Conservation (phyloP, 2,888 invertebrate species). For the Lithophane semibrunnea region DNA sequence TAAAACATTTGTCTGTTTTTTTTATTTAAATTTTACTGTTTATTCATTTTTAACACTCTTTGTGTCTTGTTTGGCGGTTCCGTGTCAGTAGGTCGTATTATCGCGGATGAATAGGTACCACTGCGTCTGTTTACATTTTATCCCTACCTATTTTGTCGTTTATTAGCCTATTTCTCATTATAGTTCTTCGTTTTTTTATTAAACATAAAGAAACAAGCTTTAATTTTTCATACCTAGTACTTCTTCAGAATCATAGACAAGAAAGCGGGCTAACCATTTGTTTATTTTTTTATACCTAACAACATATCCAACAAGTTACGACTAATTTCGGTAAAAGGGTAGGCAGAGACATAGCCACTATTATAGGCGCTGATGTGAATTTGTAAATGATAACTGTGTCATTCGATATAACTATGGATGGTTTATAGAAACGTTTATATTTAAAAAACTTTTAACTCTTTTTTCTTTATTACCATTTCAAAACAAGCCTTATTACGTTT, state of each 20-base stretch:
- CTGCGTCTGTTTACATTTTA: slow-evolving; percentile 46
- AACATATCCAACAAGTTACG: too few species aligned
- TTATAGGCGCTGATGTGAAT: not conserved
- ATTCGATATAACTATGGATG: too few species aligned
- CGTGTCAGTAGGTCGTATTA: slow-evolving; percentile 46
- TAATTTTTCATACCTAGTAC: not conserved
- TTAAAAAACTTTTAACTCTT: not conserved
- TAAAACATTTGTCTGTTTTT: not conserved
- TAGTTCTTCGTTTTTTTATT: not conserved
- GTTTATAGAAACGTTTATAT: not conserved
- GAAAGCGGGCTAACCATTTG: not conserved
- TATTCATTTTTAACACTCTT: not conserved
- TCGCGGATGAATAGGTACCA: slow-evolving; percentile 16
- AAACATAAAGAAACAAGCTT: not conserved
- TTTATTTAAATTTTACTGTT: not conserved
- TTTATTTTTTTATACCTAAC: slow-evolving; percentile 8
- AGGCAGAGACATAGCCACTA: not conserved
- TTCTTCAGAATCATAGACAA: slow-evolving; percentile 1
- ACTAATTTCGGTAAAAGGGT: not conserved
- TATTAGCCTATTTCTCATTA: not conserved
- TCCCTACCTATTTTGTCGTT: not conserved
- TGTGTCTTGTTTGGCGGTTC: slow-evolving; percentile 4
- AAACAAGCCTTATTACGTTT: not conserved
- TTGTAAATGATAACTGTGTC: not conserved
- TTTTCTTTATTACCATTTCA: not conserved